Evolutionary conservation across 1,140 invertebrate species (phyloP).

Genomic region (Colletes gigas): DNA sequence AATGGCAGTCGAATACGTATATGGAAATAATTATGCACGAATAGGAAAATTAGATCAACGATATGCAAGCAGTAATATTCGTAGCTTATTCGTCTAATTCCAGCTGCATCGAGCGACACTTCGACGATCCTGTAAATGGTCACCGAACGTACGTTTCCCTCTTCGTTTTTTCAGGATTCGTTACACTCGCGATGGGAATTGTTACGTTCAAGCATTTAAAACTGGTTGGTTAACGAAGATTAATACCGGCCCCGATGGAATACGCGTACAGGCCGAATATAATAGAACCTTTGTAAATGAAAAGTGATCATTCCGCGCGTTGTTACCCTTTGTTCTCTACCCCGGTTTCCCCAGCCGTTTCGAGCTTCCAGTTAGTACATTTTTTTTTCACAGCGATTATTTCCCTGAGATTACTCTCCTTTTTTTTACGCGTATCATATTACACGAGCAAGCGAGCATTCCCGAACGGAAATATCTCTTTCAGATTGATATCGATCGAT

Average conservation of each 20-base stretch:
- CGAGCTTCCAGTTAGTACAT: not conserved
- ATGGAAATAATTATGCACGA: too few species aligned
- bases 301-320: conserved; percentile 9
- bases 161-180: not conserved
- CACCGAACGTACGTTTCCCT: not conserved
- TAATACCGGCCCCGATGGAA: not conserved
- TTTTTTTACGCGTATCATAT: too few species aligned
- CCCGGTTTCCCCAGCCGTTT: not conserved
- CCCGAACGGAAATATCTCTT: too few species aligned
- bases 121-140: not conserved
- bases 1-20: too few species aligned
- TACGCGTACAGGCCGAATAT: not conserved
- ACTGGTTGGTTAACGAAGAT: not conserved
- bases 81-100: not conserved
- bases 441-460: too few species aligned
- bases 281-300: not conserved
- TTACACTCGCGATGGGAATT: not conserved
- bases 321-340: conserved; percentile 7
- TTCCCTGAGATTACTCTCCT: not conserved
- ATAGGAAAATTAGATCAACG: too few species aligned
- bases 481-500: too few species aligned
- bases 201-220: not conserved
- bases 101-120: not conserved
- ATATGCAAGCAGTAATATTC: too few species aligned
- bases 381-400: conserved; percentile 4